These are phyloP conservation scores for Heterotilapia buettikoferi DNA, from an alignment of 2,113 vertebrate genomes.

Conservation along the genomic window DNA sequence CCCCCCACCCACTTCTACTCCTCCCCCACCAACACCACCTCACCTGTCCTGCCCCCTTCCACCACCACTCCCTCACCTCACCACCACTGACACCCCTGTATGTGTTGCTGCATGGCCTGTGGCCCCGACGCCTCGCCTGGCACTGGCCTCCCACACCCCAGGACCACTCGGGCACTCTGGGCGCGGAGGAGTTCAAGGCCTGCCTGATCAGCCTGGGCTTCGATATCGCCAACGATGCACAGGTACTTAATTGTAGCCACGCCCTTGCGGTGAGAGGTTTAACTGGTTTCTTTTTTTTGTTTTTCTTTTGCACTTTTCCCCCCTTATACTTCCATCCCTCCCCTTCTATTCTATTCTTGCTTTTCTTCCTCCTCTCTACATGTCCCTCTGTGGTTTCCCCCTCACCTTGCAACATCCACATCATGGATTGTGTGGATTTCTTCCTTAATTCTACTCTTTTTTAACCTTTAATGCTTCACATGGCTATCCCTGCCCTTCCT, in stretches of 20 bases:
- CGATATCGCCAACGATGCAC: slow-evolving; percentile 99
- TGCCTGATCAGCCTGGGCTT: slow-evolving; percentile 99
- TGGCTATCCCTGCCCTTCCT: slow-evolving; percentile 12
- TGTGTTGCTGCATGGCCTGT: slow-evolving; percentile 78
- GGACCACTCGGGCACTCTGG: slow-evolving; percentile 99
- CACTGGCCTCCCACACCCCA: slow-evolving; percentile 67
- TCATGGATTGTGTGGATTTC: slow-evolving; percentile 19
- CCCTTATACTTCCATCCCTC: background rate
- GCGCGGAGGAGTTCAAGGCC: slow-evolving; percentile 99
- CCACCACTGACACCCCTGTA: slow-evolving; percentile 67
- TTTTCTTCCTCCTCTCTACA: background rate
- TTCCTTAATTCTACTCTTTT: slow-evolving; percentile 41
- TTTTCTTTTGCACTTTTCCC: background rate
- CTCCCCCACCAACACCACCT: slow-evolving; percentile 60
- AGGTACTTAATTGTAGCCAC: slow-evolving; percentile 82
- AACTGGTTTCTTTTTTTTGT: slow-evolving; percentile 45
- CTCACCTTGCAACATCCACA: slow-evolving; percentile 4
- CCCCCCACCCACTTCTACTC: slow-evolving; percentile 47
- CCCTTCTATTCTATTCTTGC: background rate
- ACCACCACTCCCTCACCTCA: slow-evolving; percentile 45
- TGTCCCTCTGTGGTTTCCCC: background rate
- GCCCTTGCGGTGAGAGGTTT: slow-evolving; percentile 37
- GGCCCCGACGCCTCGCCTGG: slow-evolving; percentile 49
- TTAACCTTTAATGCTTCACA: background rate
- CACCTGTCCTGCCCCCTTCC: slow-evolving; percentile 6